Percentiles rank a stretch among this genome's conserved stretches.
Evolutionary conservation across 2,113 vertebrate genomes (phyloP).

Genomic region (Octodon degus): DNA sequence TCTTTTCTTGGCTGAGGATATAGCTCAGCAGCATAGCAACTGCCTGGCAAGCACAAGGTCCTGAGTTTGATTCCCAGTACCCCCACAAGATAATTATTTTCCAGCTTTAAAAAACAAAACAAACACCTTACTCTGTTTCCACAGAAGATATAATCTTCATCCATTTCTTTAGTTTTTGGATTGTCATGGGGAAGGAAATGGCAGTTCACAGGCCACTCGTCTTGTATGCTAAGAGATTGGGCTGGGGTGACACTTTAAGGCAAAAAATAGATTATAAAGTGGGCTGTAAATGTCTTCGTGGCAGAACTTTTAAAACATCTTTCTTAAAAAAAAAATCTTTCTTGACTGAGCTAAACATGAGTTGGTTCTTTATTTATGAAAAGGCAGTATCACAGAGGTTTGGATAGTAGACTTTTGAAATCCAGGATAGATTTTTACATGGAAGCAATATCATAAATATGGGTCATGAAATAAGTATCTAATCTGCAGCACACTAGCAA

Average conservation of each 20-base stretch:
- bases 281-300: neutral
- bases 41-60: no score
- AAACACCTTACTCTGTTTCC: neutral
- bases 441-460: slow-evolving; percentile 16
- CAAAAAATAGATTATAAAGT: neutral
- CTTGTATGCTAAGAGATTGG: neutral
- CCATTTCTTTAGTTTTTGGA: neutral
- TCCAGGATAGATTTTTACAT: slow-evolving; percentile 22
- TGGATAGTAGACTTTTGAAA: slow-evolving; percentile 43
- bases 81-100: no score
- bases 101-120: neutral
- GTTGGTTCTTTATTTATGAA: neutral
- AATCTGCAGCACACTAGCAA: neutral
- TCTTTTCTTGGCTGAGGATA: neutral
- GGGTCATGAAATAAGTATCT: neutral
- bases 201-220: neutral
- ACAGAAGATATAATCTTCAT: slow-evolving; percentile 1
- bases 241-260: neutral
- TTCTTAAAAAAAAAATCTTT: neutral
- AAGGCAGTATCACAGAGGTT: slow-evolving; percentile 8
- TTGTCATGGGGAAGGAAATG: neutral
- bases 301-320: neutral
- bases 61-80: no score
- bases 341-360: neutral
- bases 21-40: no score